Evolutionary conservation across 2,888 invertebrate species (phyloP).

Genomic region (Nephrocerus scutellatus): DNA sequence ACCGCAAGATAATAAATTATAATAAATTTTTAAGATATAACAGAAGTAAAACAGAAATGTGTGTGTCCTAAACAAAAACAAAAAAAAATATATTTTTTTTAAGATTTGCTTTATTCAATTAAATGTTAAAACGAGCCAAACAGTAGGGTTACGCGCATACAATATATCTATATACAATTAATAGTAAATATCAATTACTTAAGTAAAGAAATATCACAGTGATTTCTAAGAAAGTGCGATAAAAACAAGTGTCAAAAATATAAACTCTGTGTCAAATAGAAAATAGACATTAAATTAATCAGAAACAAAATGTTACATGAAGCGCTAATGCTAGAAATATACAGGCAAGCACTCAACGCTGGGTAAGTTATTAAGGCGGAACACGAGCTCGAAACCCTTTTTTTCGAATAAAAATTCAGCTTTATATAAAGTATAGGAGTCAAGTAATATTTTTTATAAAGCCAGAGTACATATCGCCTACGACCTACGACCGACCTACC

Average conservation of each 20-base stretch:
- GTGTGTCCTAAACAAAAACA: no score
- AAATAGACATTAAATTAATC: conserved; percentile 13
- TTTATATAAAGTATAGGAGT: no score
- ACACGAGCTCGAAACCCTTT: no score
- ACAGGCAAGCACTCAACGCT: conserved; percentile 46
- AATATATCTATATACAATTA: conserved; percentile 14
- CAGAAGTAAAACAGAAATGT: conserved; percentile 25
- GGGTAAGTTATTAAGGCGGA: no score
- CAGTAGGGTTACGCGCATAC: conserved; percentile 14
- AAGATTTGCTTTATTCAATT: no score
- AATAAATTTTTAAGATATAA: conserved; percentile 24
- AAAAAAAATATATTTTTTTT: no score
- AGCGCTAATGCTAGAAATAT: conserved; percentile 45
- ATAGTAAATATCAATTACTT: conserved; percentile 16
- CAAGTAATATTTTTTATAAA: no score
- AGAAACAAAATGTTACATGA: conserved; percentile 42
- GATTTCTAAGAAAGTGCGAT: conserved; percentile 14
- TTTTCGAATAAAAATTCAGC: no score
- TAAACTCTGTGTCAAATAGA: conserved; percentile 21
- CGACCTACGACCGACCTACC: no score
- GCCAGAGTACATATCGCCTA: no score
- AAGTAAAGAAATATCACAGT: conserved; percentile 33
- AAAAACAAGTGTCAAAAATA: conserved; percentile 26
- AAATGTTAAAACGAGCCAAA: no score
- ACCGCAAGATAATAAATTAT: conserved; percentile 31